A percentile compares a stretch with the other conserved stretches of the same genome.
Evolutionary conservation across 2,888 invertebrate species (phyloP).

Genomic region (Cryptus viduatorius): DNA sequence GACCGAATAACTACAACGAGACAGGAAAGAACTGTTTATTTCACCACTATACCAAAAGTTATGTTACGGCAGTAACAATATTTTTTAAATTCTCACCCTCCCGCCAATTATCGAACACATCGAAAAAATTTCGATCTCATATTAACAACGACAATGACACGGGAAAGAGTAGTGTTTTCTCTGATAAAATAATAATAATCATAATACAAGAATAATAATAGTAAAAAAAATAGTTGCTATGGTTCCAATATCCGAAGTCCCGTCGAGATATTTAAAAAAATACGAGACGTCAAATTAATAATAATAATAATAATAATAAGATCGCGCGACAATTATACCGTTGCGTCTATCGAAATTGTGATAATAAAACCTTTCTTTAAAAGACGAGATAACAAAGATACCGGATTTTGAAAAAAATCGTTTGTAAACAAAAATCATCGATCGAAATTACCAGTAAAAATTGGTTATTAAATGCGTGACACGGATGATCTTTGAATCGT

Average conservation of each 20-base stretch:
- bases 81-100: background rate
- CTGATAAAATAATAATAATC: background rate
- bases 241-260: too few species aligned
- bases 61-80: background rate
- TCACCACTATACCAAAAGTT: background rate
- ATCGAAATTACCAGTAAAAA: conserved; percentile 17
- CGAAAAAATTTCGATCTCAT: background rate
- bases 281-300: background rate
- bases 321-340: background rate
- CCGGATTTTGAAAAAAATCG: background rate
- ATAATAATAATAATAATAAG: conserved; percentile 4
- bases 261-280: too few species aligned
- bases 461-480: background rate
- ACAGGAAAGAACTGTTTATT: conserved; percentile 24
- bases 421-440: background rate
- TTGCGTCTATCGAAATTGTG: background rate
- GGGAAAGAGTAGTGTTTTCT: background rate
- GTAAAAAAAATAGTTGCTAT: too few species aligned
- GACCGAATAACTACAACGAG: conserved; percentile 35
- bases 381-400: background rate
- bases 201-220: background rate
- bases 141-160: background rate
- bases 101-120: conserved; percentile 24
- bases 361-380: background rate
- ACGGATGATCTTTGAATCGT: too few species aligned